Evolutionary conservation across 2,888 invertebrate genomes (phyloP).

Genomic region (Melikaiella ostensackeni): DNA sequence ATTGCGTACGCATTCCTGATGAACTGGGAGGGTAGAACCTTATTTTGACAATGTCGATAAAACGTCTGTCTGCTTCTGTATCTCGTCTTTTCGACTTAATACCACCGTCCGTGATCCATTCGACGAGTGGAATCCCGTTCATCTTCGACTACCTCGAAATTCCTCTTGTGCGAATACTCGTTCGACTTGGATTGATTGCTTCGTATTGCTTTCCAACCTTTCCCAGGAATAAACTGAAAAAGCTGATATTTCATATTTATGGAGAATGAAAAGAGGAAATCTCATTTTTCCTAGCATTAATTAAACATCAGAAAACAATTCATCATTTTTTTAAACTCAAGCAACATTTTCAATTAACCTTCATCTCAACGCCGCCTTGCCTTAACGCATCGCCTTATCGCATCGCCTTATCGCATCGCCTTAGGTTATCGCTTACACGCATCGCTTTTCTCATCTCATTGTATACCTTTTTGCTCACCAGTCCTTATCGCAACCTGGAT

Average conservation of each 20-base stretch:
- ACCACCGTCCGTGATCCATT: constrained; percentile 41
- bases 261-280: neutral
- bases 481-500: no score
- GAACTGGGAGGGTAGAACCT: neutral
- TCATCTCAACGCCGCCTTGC: no score
- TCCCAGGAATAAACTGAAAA: neutral
- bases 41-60: constrained; percentile 31
- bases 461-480: no score
- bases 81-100: constrained; percentile 15
- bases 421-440: no score
- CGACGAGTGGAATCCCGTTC: constrained; percentile 42
- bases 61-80: constrained; percentile 18
- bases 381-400: no score
- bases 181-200: constrained; percentile 53
- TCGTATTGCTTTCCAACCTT: constrained; percentile 49
- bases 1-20: neutral
- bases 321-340: neutral
- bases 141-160: constrained; percentile 22
- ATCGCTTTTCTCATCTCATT: no score
- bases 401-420: no score
- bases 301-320: neutral
- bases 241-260: constrained; percentile 10
- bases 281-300: neutral
- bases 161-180: constrained; percentile 32
- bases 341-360: no score